Conservation (phyloP, 1,140 invertebrate genomes). For the Drosophila elegans region DNA sequence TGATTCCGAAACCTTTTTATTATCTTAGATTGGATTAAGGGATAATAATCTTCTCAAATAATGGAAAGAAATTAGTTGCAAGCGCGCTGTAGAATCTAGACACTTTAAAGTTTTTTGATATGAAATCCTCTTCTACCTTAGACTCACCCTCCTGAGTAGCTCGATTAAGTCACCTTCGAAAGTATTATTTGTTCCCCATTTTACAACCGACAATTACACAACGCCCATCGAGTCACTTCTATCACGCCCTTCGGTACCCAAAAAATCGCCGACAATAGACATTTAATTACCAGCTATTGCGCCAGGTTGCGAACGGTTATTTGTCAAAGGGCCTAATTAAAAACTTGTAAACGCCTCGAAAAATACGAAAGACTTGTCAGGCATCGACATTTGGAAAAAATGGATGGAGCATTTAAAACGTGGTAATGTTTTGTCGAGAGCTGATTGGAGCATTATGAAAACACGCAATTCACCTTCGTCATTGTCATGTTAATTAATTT, state of each 20-base stretch:
- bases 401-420: slow-evolving; percentile 21
- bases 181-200: slow-evolving; percentile 35
- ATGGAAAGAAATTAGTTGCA: too few relatives aligned
- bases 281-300: slow-evolving; percentile 71
- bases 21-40: too few relatives aligned
- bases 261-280: slow-evolving; percentile 72
- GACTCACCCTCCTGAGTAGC: neutral
- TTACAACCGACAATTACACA: slow-evolving; percentile 40
- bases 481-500: slow-evolving; percentile 84
- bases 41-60: too few relatives aligned
- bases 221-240: slow-evolving; percentile 31
- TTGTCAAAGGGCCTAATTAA: slow-evolving; percentile 74
- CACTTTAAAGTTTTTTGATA: too few relatives aligned
- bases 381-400: slow-evolving; percentile 27
- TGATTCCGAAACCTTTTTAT: too few relatives aligned
- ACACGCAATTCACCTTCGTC: slow-evolving; percentile 83
- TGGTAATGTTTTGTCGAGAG: slow-evolving; percentile 23
- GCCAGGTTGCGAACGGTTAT: slow-evolving; percentile 35
- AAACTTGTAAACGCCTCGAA: slow-evolving; percentile 63
- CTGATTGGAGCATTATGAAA: slow-evolving; percentile 55
- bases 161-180: slow-evolving; percentile 10
- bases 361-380: slow-evolving; percentile 32
- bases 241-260: slow-evolving; percentile 25
- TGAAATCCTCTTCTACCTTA: neutral
- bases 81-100: too few relatives aligned